Evolutionary conservation across 2,888 invertebrate genomes (phyloP).

Genomic region (Eristalis pertinax): DNA sequence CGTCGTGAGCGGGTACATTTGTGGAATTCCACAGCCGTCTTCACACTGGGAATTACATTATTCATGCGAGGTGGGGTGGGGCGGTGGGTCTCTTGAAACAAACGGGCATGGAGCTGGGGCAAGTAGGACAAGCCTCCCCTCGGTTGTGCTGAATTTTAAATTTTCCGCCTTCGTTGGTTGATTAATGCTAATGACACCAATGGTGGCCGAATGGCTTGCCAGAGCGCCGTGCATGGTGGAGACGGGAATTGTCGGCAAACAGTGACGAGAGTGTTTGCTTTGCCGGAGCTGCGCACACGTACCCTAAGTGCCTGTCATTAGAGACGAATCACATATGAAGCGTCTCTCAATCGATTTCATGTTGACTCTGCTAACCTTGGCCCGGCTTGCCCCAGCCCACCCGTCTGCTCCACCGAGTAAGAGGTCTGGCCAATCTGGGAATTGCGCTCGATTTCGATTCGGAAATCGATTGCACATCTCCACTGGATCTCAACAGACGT

Average conservation of each 20-base stretch:
- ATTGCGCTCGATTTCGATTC: not conserved
- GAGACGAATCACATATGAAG: constrained; percentile 23
- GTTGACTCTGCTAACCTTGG: constrained; percentile 49
- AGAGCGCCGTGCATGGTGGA: not conserved
- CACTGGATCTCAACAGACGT: not conserved
- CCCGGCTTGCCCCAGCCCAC: not conserved
- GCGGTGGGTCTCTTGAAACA: not conserved
- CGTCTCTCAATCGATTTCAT: constrained; percentile 23
- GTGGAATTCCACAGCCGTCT: constrained; percentile 31
- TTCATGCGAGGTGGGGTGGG: constrained; percentile 46
- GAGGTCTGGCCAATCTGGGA: not conserved
- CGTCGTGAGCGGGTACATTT: constrained; percentile 28
- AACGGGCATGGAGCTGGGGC: not conserved
- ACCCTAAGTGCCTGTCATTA: constrained; percentile 40
- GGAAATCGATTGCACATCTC: constrained; percentile 17
- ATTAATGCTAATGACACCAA: constrained; percentile 48
- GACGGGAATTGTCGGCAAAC: not conserved
- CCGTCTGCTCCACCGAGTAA: not conserved
- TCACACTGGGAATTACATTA: constrained; percentile 39
- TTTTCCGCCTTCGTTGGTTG: constrained; percentile 19
- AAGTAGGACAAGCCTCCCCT: constrained; percentile 1
- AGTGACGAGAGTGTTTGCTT: not conserved
- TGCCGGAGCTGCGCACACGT: constrained; percentile 10
- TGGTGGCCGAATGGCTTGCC: not conserved
- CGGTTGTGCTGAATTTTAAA: constrained; percentile 35